Evolutionary conservation across 2,888 invertebrate species (phyloP).

Genomic region (Meganola albula): DNA sequence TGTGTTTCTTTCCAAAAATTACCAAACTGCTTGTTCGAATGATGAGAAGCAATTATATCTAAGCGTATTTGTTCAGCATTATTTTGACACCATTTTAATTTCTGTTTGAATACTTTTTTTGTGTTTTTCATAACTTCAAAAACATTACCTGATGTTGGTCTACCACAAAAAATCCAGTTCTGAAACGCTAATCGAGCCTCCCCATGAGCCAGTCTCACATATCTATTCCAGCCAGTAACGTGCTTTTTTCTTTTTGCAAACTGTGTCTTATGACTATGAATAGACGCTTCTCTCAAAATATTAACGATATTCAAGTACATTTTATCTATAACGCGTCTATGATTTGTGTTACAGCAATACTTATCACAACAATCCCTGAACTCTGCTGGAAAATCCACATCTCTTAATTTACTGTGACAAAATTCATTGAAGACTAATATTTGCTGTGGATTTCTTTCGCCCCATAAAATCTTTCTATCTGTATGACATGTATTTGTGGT

Average conservation of each 20-base stretch:
- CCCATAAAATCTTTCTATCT: background rate
- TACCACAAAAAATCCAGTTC: background rate
- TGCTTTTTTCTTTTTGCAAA: background rate
- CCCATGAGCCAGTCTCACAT: background rate
- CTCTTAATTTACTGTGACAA: background rate
- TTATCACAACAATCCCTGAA: background rate
- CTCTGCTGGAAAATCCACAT: background rate
- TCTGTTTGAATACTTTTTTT: slow-evolving; percentile 1
- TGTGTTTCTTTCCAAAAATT: slow-evolving; percentile 2
- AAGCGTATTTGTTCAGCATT: too few relatives aligned
- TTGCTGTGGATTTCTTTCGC: background rate
- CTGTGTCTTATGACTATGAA: too few relatives aligned
- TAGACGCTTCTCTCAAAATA: background rate
- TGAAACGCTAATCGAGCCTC: background rate
- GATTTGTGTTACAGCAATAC: background rate
- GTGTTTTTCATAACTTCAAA: background rate
- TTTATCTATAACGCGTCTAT: background rate
- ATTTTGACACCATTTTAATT: slow-evolving; percentile 5
- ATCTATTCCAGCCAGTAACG: background rate
- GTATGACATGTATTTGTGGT: background rate
- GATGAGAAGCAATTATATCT: background rate
- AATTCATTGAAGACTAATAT: background rate
- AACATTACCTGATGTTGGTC: background rate
- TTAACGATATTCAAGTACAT: background rate
- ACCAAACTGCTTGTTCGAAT: background rate